Conservation (phyloP, 2,888 invertebrate genomes). For the Ectobius pallidus region DNA sequence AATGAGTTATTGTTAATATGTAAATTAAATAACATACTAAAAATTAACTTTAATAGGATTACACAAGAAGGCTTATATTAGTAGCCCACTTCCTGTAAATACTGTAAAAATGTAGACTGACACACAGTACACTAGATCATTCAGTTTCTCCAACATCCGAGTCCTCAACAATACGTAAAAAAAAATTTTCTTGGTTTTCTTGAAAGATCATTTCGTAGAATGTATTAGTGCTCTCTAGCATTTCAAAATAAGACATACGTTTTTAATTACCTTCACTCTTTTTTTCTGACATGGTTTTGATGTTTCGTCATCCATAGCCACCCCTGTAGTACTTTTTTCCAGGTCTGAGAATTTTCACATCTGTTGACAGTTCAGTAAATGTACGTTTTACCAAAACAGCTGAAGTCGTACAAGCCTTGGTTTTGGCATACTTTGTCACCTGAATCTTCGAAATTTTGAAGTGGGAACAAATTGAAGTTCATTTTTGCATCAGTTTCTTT, state of each 20-base stretch:
- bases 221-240: background rate
- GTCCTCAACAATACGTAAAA: background rate
- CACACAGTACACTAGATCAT: conserved; percentile 2
- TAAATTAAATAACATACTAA: background rate
- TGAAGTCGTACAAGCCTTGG: background rate
- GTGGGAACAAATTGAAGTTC: background rate
- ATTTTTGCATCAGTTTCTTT: background rate
- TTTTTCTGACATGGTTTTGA: background rate
- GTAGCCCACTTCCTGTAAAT: background rate
- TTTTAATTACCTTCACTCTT: background rate
- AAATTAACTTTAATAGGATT: background rate
- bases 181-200: background rate
- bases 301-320: conserved; percentile 4
- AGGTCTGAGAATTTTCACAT: conserved; percentile 1
- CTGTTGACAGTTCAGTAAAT: conserved; percentile 2
- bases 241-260: background rate
- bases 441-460: background rate
- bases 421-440: background rate
- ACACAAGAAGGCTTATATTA: background rate
- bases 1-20: background rate
- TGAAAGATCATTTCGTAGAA: background rate
- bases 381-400: background rate
- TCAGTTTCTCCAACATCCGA: background rate
- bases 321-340: conserved; percentile 5
- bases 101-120: background rate